Base-by-base conservation (phyloP, 2,797 vertebrate species). In the Myoxocephalus aenaeus region DNA sequence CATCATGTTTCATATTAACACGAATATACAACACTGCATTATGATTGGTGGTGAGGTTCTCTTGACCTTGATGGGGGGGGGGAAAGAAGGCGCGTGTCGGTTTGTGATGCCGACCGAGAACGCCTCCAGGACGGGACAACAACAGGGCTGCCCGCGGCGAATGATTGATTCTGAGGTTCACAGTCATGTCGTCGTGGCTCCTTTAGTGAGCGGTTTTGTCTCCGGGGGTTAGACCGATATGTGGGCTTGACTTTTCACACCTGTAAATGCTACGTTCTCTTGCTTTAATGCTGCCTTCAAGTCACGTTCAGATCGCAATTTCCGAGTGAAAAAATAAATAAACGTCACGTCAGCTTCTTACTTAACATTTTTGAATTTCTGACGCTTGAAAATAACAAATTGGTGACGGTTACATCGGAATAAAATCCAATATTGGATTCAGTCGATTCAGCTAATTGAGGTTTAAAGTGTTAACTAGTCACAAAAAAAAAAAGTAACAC, bases 21-120 rank as follows among this genome's bases (percentile, higher is more conserved):
- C 66, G 38, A 81, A 83, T 87, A 73, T 87, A 86, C 90, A 89
- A 86, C 90, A 89, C 90, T 90, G 89, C 89, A 79, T 85, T 25
- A 53, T 88, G 82, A 87, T 48, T 32, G 76, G 73, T 76, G 73
- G 71, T 71, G 79, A 73, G 64, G 50, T 87, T 78, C 29, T 81
- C 56, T 79, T 22, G 73, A 78, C 57, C 67, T 25, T 2, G 36
- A 79, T 75, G 68, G 5, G 15, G 36, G 78, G 78, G 71, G 67
- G 57, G 44, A 75, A 58, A 46, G 62, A 74, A 71, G 70, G 75
- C 61, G 76, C 67, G 32, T 40, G 73, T 46, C 70, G 78, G 67
- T 63, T 66, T 66, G 56, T 27, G 59, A 77, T 36, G 65, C 78
- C 32, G 6, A 50, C 18, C 7, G 9, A 3, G 3, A 71, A 73